Conservation (phyloP, 2,113 vertebrate species). For the Calonectris borealis region DNA sequence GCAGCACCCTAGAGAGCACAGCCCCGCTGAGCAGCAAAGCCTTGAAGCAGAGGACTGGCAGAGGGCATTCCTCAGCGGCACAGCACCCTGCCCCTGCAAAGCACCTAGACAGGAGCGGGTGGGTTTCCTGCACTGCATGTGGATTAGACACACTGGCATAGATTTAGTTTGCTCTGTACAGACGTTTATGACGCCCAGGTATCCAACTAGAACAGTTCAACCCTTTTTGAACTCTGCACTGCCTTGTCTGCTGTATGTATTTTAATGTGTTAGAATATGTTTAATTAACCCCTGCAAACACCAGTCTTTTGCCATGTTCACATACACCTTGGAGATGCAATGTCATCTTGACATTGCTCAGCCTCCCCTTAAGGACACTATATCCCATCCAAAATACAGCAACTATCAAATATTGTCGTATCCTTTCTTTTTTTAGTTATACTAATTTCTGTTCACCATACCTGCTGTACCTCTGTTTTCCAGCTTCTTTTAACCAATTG, state of each 20-base stretch:
- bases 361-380: neutral
- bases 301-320: neutral
- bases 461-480: neutral
- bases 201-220: neutral
- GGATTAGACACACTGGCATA: neutral
- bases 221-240: neutral
- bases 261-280: neutral
- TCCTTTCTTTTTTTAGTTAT: neutral
- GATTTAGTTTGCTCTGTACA: neutral
- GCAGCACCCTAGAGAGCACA: neutral
- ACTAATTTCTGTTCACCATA: neutral
- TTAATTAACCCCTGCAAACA: neutral
- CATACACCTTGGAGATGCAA: neutral
- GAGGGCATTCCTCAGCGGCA: neutral
- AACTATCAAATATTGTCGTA: neutral
- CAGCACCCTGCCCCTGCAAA: neutral
- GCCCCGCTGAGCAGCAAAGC: neutral
- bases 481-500: neutral
- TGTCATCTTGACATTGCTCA: neutral
- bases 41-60: neutral
- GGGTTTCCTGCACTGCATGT: neutral
- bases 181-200: rapidly evolving
- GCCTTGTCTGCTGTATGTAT: neutral
- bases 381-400: neutral
- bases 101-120: neutral